These are phyloP conservation scores for Podotricha telesiphe DNA, from an alignment of 2,888 invertebrate species.

Conservation along the genomic window DNA sequence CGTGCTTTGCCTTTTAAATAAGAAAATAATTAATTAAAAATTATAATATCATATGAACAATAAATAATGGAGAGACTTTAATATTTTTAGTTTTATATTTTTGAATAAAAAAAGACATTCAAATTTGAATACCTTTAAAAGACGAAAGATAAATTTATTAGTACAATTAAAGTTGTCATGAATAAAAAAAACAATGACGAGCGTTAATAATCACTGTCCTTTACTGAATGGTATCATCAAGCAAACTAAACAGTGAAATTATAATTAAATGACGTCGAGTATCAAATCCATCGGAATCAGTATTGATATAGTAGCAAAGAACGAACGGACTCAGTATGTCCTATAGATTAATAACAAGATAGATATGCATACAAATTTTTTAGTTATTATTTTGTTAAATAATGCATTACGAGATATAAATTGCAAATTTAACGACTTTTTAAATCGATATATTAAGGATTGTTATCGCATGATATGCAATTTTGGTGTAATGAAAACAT, in stretches of 20 bases:
- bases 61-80: too few species aligned
- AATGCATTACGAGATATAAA: background rate
- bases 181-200: constrained; percentile 18
- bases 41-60: too few species aligned
- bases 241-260: constrained; percentile 20
- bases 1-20: background rate
- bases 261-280: background rate
- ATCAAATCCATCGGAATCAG: constrained; percentile 13
- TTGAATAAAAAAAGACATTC: background rate
- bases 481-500: too few species aligned
- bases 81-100: constrained; percentile 9
- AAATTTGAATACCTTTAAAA: constrained; percentile 1
- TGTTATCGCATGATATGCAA: too few species aligned
- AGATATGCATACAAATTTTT: background rate
- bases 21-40: background rate
- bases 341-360: background rate
- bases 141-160: background rate
- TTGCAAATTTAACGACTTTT: too few species aligned
- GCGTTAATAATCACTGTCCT: constrained; percentile 2
- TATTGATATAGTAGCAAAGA: background rate
- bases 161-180: background rate
- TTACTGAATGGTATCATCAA: constrained; percentile 9
- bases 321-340: background rate
- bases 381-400: background rate
- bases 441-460: too few species aligned